Evolutionary conservation across 2,888 invertebrate species (phyloP).

Genomic region (Harpagoxenus sublaevis): DNA sequence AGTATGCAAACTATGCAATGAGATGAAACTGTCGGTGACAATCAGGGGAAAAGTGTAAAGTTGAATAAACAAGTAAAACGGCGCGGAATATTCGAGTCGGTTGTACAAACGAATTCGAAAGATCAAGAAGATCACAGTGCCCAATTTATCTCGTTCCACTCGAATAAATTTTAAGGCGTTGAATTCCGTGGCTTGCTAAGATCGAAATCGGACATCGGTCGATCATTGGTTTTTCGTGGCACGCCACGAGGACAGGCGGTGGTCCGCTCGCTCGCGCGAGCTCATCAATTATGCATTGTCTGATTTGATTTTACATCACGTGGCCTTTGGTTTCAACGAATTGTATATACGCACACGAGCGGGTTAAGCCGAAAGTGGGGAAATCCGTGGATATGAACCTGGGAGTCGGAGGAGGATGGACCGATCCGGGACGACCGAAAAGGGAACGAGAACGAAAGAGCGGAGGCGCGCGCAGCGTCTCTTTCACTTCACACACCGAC

Average conservation of each 20-base stretch:
- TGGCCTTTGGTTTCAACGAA: conserved; percentile 6
- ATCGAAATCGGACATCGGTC: neutral
- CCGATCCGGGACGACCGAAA: conserved; percentile 13
- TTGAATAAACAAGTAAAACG: too few species aligned
- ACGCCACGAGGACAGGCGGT: neutral
- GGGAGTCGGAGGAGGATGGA: conserved; percentile 43
- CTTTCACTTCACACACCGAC: conserved; percentile 68
- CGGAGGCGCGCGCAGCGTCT: conserved; percentile 72
- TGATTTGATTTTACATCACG: conserved; percentile 7
- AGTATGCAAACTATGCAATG: neutral
- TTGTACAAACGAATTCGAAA: neutral
- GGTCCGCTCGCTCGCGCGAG: too few species aligned
- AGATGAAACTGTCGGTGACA: neutral
- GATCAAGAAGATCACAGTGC: neutral
- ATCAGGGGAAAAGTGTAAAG: neutral
- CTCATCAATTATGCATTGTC: conserved; percentile 16
- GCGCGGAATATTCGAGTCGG: neutral
- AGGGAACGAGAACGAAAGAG: conserved; percentile 61
- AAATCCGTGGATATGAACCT: neutral
- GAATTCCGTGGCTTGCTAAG: neutral
- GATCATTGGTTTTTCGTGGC: neutral
- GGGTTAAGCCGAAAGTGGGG: conserved; percentile 5
- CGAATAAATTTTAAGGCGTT: neutral
- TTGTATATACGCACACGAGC: neutral
- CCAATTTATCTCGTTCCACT: neutral